Conservation (phyloP, 2,888 invertebrate species). For the Microplitis deprimator region DNA sequence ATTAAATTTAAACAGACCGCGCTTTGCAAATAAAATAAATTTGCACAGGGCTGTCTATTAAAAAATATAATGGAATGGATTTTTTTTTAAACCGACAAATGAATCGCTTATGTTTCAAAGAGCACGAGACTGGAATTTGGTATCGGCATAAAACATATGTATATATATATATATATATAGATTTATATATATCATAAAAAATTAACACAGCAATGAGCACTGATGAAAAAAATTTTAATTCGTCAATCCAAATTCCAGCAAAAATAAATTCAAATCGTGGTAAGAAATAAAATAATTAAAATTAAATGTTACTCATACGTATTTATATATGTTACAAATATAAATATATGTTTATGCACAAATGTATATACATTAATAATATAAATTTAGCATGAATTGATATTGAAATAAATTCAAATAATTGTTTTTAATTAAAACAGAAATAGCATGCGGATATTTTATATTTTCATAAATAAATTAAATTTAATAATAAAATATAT, state of each 20-base stretch:
- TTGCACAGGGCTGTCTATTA: constrained; percentile 67
- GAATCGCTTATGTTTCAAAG: constrained; percentile 71
- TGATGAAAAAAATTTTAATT: constrained; percentile 39
- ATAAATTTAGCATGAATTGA: constrained; percentile 26
- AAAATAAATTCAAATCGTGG: constrained; percentile 49
- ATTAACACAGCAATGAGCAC: not conserved
- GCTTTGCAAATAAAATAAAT: constrained; percentile 65
- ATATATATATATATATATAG: not conserved
- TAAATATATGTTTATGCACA: not conserved
- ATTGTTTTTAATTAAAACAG: constrained; percentile 16
- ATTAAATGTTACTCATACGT: constrained; percentile 1
- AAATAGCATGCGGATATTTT: constrained; percentile 29
- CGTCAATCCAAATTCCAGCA: constrained; percentile 60
- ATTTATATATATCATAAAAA: not conserved
- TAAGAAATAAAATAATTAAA: constrained; percentile 28
- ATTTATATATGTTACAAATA: constrained; percentile 3
- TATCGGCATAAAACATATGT: constrained; percentile 36
- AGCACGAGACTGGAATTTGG: constrained; percentile 70
- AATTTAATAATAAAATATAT: constrained; percentile 49
- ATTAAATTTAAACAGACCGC: constrained; percentile 59
- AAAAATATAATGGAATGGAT: constrained; percentile 66
- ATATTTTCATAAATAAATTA: constrained; percentile 7
- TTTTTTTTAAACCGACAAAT: constrained; percentile 53
- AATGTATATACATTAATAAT: constrained; percentile 16
- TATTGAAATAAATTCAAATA: not conserved